Percentiles rank a stretch among this genome's conserved stretches.
Evolutionary conservation across 1,140 invertebrate genomes (phyloP).

Genomic region (Tigriopus japonicus): DNA sequence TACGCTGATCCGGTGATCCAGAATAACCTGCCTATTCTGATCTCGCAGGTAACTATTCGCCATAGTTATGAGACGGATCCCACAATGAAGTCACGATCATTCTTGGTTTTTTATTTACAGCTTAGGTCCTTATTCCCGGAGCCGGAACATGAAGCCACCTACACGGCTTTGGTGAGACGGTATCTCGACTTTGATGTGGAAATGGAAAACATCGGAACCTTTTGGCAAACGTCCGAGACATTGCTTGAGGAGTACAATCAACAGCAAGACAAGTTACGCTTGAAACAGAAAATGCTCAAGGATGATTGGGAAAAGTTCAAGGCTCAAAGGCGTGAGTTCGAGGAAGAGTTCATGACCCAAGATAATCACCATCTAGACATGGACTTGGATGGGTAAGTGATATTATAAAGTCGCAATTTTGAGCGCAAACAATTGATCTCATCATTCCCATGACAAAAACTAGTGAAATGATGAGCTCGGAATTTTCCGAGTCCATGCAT

Average conservation of each 20-base stretch:
- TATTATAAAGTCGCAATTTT: too few species aligned
- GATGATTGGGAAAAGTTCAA: constrained; percentile 37
- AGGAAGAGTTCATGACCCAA: constrained; percentile 24
- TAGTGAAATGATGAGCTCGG: neutral
- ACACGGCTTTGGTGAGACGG: constrained; percentile 32
- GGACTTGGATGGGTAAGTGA: too few species aligned
- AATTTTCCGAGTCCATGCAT: neutral
- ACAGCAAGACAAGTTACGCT: constrained; percentile 30
- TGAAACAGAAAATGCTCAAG: constrained; percentile 33
- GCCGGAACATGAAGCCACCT: constrained; percentile 30
- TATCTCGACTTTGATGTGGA: constrained; percentile 41
- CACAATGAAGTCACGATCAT: too few species aligned
- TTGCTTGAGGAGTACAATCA: constrained; percentile 36
- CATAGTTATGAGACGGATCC: constrained; percentile 9
- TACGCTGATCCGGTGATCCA: constrained; percentile 40
- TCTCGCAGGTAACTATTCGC: constrained; percentile 29
- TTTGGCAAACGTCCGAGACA: constrained; percentile 38
- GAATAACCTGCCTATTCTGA: constrained; percentile 34
- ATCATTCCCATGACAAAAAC: too few species aligned
- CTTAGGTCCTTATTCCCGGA: neutral
- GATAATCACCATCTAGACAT: too few species aligned
- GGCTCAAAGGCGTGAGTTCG: constrained; percentile 30
- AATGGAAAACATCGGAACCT: constrained; percentile 36
- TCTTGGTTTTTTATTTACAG: neutral
- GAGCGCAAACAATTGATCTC: too few species aligned